phyloP scores from a whole-genome alignment of 53 echinoderm and acorn worm species.

The Patiria pectinifera region DNA sequence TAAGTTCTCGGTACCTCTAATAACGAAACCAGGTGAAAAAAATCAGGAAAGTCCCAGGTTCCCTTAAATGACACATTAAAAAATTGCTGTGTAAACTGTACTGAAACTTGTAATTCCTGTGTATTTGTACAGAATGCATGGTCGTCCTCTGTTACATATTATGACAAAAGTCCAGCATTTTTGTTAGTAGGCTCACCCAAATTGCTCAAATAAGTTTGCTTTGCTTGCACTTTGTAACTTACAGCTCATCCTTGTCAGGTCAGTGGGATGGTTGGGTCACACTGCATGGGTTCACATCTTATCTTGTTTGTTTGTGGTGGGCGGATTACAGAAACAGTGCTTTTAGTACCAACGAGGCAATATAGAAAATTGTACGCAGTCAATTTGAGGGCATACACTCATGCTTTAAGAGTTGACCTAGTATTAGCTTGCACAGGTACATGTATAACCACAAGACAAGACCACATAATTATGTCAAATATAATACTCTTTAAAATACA shows the following conservation, averaged over 20 bases:
- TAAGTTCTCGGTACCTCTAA: no score
- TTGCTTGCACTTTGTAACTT: not conserved
- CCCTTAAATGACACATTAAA: no score
- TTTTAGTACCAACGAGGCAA: not conserved
- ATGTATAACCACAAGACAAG: conserved; percentile 15
- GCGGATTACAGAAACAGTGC: conserved; percentile 12
- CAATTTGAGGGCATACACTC: not conserved
- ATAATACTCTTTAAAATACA: not conserved
- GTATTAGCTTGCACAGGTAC: not conserved
- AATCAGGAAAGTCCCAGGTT: no score
- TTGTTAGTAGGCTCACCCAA: no score
- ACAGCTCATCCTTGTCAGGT: conserved; percentile 28
- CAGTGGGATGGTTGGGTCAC: conserved; percentile 29
- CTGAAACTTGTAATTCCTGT: no score
- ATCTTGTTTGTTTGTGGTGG: conserved; percentile 56
- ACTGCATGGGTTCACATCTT: not conserved
- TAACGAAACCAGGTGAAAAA: no score
- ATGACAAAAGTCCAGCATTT: no score
- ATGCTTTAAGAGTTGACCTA: not conserved
- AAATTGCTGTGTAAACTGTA: no score
- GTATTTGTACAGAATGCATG: no score
- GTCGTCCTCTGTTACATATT: no score
- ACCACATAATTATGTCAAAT: not conserved
- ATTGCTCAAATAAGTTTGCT: not conserved
- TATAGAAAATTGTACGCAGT: not conserved